phyloP scores from a whole-genome alignment of 2,888 invertebrate species.

The Pogonocherus hispidulus region DNA sequence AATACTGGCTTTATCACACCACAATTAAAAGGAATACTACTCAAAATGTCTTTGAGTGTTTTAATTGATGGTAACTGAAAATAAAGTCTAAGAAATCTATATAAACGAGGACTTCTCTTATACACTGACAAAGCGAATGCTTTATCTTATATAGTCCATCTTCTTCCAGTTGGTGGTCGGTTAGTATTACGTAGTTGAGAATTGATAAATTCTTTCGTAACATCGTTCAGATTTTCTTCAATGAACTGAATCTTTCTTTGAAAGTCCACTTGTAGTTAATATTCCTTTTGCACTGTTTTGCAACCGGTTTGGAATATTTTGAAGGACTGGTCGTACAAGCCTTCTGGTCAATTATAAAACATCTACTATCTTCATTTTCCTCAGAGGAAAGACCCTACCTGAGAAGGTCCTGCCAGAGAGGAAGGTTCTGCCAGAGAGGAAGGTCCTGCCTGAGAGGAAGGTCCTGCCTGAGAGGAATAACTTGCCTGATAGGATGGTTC shows the following conservation, averaged over 20 bases:
- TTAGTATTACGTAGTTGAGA: conserved; percentile 43
- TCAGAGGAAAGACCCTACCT: too few species aligned
- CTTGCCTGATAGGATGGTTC: background rate
- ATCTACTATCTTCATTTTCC: too few species aligned
- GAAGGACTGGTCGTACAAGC: too few species aligned
- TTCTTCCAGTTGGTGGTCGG: conserved; percentile 30
- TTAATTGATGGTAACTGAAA: conserved; percentile 47
- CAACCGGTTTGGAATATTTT: background rate
- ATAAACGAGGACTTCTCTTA: conserved; percentile 48
- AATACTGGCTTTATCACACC: conserved; percentile 43
- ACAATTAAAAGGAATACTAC: conserved; percentile 45
- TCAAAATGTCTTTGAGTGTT: conserved; percentile 44
- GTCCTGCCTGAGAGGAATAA: too few species aligned
- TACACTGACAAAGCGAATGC: conserved; percentile 47
- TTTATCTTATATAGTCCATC: conserved; percentile 46
- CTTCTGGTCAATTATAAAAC: too few species aligned
- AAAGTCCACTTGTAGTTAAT: background rate
- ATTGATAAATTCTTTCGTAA: conserved; percentile 47
- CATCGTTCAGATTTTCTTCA: too few species aligned
- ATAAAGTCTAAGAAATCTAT: conserved; percentile 42
- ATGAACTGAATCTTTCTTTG: background rate
- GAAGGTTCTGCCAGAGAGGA: background rate
- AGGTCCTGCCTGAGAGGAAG: too few species aligned
- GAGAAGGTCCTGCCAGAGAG: too few species aligned
- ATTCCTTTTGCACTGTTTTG: background rate